Evolutionary conservation across 2,888 invertebrate genomes (phyloP), one percentile per base, ranked within the genome.

Genomic region (Marronus borbonicus): DNA sequence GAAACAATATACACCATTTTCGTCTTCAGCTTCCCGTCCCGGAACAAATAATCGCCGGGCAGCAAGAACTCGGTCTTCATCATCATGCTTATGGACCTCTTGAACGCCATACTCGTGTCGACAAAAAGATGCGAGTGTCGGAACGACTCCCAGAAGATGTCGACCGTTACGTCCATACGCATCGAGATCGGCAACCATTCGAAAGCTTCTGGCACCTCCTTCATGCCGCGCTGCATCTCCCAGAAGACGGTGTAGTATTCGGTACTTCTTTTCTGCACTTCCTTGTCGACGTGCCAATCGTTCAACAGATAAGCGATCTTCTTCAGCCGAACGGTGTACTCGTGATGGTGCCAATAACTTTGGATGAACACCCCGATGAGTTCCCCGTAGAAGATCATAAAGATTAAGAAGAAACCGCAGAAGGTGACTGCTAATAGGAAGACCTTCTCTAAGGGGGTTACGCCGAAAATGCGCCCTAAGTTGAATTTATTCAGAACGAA

Each of bases 21-120:
- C 81, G 88, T 89, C 85, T 90, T 90, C 81, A 89, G 88, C 83
- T 90, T 88, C 82, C 89, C 89, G 80, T 89, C 89, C 81, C 85
- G 89, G 81, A 88, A 90, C 80, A 91, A 88, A 82, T 89, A 87
- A 82, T 90, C 90, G 36, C 90, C 91, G 5, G 90, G 89, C 82
- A 91, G 86, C 86, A 89, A 90, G 86, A 90, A 90, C 81, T 89
- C 89, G 81, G 89, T 90, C 82, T 84, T 86, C 90, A 91, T 90
- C 58, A 88, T 87, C 79, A 90, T 85, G 24, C 90, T 90, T 75
- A 91, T 82, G 83, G 90, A 87, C 84, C 90, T 87, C 55, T 90
- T 87, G 84, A 90, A 90, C 79, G 90, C 87, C 86, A 90, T 90
- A 79, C 90, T 90, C 78, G 90, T 87, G 83, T 89, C 88, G 81